Evolutionary conservation across 2,113 vertebrate genomes (phyloP), one percentile per base, ranked within the genome.

Genomic region (Chloropsis cyanopogon): DNA sequence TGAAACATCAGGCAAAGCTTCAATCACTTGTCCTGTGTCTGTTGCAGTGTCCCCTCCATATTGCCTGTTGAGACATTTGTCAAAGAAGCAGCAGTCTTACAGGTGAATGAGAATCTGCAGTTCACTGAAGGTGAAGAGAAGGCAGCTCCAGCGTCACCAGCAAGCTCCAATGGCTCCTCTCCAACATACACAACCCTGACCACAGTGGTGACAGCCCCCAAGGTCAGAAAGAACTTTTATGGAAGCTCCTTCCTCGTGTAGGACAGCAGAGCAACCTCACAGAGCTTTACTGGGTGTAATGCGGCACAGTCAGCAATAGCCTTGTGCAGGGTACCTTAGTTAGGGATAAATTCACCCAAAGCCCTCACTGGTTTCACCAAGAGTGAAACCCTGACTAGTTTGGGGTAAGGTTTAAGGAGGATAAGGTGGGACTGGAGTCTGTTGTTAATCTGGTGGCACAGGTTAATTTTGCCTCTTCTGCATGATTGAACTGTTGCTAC

Each of bases 41-140:
- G 92, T 97, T 97, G 88, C 96, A 98, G 98, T 88, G 97, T 98
- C 68, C 97, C 97, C 61, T 98, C 97, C 93, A 92, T 97, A 95
- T 80, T 97, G 71, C 97, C 96, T 96, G 96, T 92, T 77, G 91
- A 95, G 95, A 98, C 98, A 96, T 98, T 98, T 93, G 98, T 98
- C 50, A 98, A 99, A 94, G 98, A 98, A 92, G 97, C 98, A 7
- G 97, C 97, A 85, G 96, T 97, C 7, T 80, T 98, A 86, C 98
- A 99, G 21, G 98, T 98, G 28, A 98, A 99, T 42, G 98, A 99
- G 93, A 98, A 99, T 93, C 97, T 98, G 97, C 99, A 97, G 98
- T 98, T 99, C 96, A 99, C 98, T 82, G 98, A 99, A 64, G 99
- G 98, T 0, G 99, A 99, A 7, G 97, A 98, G 25, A 98, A 99